Evolutionary conservation across 2,888 invertebrate species (phyloP).

Genomic region (Acronicta psi): DNA sequence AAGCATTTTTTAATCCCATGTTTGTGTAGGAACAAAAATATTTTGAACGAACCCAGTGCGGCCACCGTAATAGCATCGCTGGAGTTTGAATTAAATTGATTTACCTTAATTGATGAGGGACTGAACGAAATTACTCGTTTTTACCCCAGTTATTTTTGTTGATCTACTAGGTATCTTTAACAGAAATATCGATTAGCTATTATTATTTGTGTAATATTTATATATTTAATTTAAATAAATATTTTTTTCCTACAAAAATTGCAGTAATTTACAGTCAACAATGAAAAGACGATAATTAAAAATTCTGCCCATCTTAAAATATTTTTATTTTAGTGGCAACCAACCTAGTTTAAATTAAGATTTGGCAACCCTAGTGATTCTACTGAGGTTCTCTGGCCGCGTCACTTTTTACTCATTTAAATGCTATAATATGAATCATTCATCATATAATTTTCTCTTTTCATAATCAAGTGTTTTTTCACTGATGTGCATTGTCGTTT

Average conservation of each 20-base stretch:
- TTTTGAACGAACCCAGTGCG: background rate
- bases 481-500: background rate
- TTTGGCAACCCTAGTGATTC: constrained; percentile 24
- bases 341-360: too few species aligned
- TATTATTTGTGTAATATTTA: too few species aligned
- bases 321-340: too few species aligned
- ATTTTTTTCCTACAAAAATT: too few species aligned
- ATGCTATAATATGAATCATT: constrained; percentile 12
- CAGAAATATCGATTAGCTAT: too few species aligned
- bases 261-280: too few species aligned
- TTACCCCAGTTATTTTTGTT: background rate
- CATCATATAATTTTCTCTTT: background rate
- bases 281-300: too few species aligned
- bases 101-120: background rate
- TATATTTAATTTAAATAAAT: too few species aligned
- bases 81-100: background rate
- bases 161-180: too few species aligned
- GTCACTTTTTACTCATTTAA: constrained; percentile 22
- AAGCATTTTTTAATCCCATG: constrained; percentile 21
- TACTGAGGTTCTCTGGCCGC: constrained; percentile 8
- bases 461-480: background rate
- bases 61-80: background rate
- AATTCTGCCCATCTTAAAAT: too few species aligned
- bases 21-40: constrained; percentile 17
- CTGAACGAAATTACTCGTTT: background rate